Base-by-base conservation (phyloP, 1,140 invertebrate species). In the Meteorus sp. region DNA sequence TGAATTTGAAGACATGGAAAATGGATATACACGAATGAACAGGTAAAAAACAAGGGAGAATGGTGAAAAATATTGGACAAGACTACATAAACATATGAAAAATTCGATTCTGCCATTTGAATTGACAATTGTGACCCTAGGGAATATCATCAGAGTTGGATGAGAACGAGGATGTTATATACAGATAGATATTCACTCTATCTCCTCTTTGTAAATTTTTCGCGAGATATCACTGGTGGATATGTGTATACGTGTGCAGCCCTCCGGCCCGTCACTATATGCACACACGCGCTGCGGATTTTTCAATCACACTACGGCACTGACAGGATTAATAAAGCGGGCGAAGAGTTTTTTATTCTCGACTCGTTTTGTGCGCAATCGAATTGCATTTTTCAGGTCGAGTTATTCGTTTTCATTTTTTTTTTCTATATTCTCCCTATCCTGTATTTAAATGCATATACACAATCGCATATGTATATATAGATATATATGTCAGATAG, bases 291-390 rank as follows among this genome's bases (percentile, higher is more conserved):
- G 65, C 65, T 57, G 65, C 65, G 62, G 64, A 73, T 73, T 74
- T 75, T 75, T 71, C 69, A 73, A 75, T 75, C 67, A 70, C 65
- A 65, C 61, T 63, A 51, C 61, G 43, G 27, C 58, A 64, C 66
- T 71, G 71, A 63, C 60, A 59, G 65, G 65, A 74, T 76, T 76
- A 75, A 75, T 75, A 76, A 75, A 75, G 69, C 68, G 63, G 59
- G 57, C 64, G 61, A 23, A 37, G 63, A 71, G 69, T 75, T 74
- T n/a, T n/a, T n/a, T n/a, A n/a, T n/a, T 74, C 71, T 64, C 68
- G 67, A 66, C 71, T 73, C 73, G 70, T 74, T 76, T 74, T 72
- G 70, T 69, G 61, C 71, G 70, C 64, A 75, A 76, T 76, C 67
- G 72, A 75, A 76, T 74, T 76, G 70, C 66, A 76, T 76, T 76